Evolutionary conservation across 2,888 invertebrate genomes (phyloP).

Genomic region (Chesias legatella): DNA sequence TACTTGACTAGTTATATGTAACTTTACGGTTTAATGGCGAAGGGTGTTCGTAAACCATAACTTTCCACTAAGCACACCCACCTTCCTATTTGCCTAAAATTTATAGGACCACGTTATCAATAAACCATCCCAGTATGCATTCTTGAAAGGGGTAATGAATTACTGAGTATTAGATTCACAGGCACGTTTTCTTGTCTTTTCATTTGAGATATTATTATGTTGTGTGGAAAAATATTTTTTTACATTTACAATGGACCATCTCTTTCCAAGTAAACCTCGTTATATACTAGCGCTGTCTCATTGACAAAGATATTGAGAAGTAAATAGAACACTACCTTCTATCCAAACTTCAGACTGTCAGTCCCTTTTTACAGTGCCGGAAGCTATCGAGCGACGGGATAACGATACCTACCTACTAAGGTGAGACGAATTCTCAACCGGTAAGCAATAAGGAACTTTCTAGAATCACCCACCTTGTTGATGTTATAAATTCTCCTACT

Average conservation of each 20-base stretch:
- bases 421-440: conserved; percentile 43
- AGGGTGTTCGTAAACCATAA: conserved; percentile 3
- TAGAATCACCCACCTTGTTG: conserved; percentile 29
- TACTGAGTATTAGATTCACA: no score
- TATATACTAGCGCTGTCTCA: no score
- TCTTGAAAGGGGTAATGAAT: background rate
- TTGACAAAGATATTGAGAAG: no score
- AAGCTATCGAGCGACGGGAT: conserved; percentile 26
- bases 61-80: background rate
- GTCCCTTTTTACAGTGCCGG: conserved; percentile 2
- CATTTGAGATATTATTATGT: no score
- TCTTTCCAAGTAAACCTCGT: no score
- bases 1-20: conserved; percentile 10
- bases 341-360: no score
- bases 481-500: conserved; percentile 4
- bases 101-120: background rate
- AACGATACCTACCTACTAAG: conserved; percentile 52
- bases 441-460: conserved; percentile 54
- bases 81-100: background rate
- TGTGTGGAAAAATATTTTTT: no score
- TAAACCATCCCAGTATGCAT: background rate
- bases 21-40: conserved; percentile 12
- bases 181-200: no score
- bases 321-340: no score
- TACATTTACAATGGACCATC: no score